Base-by-base conservation (phyloP, 1,140 invertebrate genomes). In the Neodiprion virginianus region DNA sequence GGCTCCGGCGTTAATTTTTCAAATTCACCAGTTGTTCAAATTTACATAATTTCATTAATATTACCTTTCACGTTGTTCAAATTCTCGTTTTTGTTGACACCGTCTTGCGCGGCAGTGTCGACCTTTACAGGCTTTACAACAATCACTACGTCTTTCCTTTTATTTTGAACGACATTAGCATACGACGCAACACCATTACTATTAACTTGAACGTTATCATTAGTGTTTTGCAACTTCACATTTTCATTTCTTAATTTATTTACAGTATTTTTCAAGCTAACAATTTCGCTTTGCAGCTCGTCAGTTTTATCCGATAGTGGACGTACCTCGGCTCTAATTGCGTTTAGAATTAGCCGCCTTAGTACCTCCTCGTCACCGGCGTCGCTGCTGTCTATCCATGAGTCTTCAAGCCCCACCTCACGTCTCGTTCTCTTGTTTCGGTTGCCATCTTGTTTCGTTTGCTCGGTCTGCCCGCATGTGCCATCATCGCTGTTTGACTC, bases 51-150 rank as follows among this genome's bases (percentile, higher is more conserved):
- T 21, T 21, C 17, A 21, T 21, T 61, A 40, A 40, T 40, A 40
- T 40, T 61, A 61, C 53, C n/a, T 61, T 7, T 61, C 53, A 61
- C 1, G 53, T 61, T 61, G 7, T 61, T 61, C 53, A 61, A 61
- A 61, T 61, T 61, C 53, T 61, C 53, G 53, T 61, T 61, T 61
- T 61, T 61, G 53, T 61, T 61, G 53, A 61, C 53, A 61, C 53
- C 8, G 53, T n/a, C 53, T 61, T 61, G 53, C 7, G 53, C 53
- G 53, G 11, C 8, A 11, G 53, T n/a, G 53, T 61, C 53, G 0
- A 61, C 53, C 53, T 61, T 61, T 4, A 4, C 53, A 61, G 53
- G 53, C 7, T 61, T 61, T 61, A 40, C 28, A 40, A 40, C 28
- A 11, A 61, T n/a, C n/a, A n/a, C 11, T 1, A 8, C 11, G 2